These are phyloP conservation scores for Distichodus sexfasciatus DNA, from an alignment of 2,797 vertebrate species.

Conservation along the genomic window DNA sequence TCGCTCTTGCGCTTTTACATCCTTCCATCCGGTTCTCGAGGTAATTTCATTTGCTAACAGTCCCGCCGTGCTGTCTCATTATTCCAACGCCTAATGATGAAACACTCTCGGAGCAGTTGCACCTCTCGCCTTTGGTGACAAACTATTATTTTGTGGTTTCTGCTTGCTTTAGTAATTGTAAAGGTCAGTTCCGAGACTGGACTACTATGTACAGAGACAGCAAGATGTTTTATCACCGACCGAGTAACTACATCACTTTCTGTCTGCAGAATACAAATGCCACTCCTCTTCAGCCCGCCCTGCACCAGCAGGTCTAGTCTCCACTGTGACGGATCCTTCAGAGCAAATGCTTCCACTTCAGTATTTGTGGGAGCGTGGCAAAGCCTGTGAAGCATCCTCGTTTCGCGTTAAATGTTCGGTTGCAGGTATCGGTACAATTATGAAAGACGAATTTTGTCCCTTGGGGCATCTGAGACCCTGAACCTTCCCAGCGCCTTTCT, in stretches of 20 bases:
- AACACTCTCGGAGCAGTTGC: constrained; percentile 25
- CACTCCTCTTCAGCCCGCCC: constrained; percentile 3
- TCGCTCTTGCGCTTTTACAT: constrained; percentile 18
- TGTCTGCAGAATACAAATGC: constrained; percentile 24
- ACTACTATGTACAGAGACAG: constrained; percentile 34
- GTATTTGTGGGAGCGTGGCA: too few species aligned
- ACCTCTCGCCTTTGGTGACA: constrained; percentile 35
- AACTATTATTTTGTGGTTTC: constrained; percentile 46
- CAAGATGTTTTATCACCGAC: constrained; percentile 31
- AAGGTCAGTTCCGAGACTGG: constrained; percentile 46
- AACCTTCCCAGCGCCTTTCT: neutral
- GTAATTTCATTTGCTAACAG: constrained; percentile 36
- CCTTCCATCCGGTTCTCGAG: neutral
- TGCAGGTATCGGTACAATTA: constrained; percentile 30
- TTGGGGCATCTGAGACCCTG: constrained; percentile 5
- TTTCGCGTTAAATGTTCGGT: too few species aligned
- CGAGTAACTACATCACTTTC: constrained; percentile 40
- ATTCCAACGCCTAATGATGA: constrained; percentile 35
- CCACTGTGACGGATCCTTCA: neutral
- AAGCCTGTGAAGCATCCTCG: too few species aligned
- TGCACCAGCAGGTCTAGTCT: constrained; percentile 14
- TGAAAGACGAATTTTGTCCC: constrained; percentile 27
- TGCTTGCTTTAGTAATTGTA: constrained; percentile 44
- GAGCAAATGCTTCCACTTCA: too few species aligned
- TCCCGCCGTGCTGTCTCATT: constrained; percentile 33